Evolutionary conservation across 1,140 invertebrate genomes (phyloP).

Genomic region (Calosoma granatense): DNA sequence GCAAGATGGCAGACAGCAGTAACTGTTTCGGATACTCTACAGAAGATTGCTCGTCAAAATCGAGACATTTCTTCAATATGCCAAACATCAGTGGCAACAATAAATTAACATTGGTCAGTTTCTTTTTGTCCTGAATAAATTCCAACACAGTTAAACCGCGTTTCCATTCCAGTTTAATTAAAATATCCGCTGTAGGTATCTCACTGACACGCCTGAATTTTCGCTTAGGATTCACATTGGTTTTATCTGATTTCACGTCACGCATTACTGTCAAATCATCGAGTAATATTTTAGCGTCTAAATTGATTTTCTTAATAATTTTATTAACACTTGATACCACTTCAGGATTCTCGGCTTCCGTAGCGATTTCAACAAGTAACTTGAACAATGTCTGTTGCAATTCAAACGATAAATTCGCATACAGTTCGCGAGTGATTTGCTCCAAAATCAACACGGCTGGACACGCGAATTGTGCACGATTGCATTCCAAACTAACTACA

Average conservation of each 20-base stretch:
- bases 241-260: conserved; percentile 28
- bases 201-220: conserved; percentile 33
- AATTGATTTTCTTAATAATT: conserved; percentile 56
- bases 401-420: conserved; percentile 29
- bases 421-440: conserved; percentile 47
- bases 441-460: conserved; percentile 36
- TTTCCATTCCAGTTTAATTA: conserved; percentile 60
- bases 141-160: conserved; percentile 69
- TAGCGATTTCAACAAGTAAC: conserved; percentile 30
- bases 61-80: conserved; percentile 66
- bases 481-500: conserved; percentile 30
- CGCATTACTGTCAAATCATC: conserved; percentile 49
- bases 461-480: conserved; percentile 4
- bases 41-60: conserved; percentile 71
- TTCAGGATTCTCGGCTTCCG: conserved; percentile 23
- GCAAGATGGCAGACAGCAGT: conserved; percentile 64
- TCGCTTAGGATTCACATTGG: conserved; percentile 20
- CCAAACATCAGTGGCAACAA: conserved; percentile 69
- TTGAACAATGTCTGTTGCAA: conserved; percentile 30
- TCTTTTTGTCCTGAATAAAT: conserved; percentile 73
- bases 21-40: conserved; percentile 86
- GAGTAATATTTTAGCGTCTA: conserved; percentile 52
- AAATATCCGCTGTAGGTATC: conserved; percentile 42
- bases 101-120: conserved; percentile 50
- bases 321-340: conserved; percentile 49